These are phyloP conservation scores for Rhagium mordax DNA, from an alignment of 2,888 invertebrate genomes.

Conservation along the genomic window DNA sequence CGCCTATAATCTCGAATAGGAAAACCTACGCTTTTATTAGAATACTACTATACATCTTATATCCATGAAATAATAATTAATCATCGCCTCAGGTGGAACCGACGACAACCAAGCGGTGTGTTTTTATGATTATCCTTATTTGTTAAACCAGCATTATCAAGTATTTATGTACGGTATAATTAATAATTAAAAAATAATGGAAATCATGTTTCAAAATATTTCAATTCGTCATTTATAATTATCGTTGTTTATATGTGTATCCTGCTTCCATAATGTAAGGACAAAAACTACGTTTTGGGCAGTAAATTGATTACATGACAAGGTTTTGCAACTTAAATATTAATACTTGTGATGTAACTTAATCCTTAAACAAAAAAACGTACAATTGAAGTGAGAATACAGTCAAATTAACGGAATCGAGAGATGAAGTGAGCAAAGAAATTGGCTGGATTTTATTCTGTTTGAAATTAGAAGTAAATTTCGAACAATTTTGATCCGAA, in stretches of 20 bases:
- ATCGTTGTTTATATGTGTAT: background rate
- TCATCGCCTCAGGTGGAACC: background rate
- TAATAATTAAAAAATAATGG: background rate
- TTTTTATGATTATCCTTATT: slow-evolving; percentile 15
- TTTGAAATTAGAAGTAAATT: no score
- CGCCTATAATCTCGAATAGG: background rate
- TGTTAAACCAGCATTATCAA: slow-evolving; percentile 7
- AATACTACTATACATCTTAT: slow-evolving; percentile 1
- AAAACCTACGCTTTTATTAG: slow-evolving; percentile 13
- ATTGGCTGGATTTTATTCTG: no score
- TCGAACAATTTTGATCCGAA: no score
- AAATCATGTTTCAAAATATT: background rate
- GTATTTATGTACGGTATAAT: background rate
- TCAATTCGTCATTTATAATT: background rate
- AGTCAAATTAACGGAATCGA: no score
- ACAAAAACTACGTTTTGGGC: background rate
- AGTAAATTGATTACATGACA: no score
- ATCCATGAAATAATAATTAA: slow-evolving; percentile 1
- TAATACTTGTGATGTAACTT: no score
- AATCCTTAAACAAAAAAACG: no score
- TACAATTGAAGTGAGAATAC: no score
- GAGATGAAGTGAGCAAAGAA: no score
- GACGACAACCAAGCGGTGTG: background rate
- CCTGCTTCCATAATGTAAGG: background rate
- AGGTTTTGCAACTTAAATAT: no score